Percentiles rank a stretch among this genome's conserved stretches.
Conservation (phyloP, 2,113 vertebrate genomes). For the Archocentrus centrarchus region DNA sequence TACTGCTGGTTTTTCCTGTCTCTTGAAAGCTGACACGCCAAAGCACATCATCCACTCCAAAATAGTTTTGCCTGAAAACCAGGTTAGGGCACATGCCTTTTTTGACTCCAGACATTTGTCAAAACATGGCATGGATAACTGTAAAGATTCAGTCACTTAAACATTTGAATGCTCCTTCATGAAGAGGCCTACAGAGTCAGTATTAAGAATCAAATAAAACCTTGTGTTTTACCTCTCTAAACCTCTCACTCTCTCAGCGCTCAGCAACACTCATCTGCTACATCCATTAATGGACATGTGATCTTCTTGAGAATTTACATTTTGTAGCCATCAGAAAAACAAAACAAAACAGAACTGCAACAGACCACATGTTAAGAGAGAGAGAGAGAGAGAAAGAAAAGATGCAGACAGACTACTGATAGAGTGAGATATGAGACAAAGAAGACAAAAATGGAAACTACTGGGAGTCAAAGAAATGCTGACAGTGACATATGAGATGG, state of each 20-base stretch:
- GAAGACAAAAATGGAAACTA: neutral
- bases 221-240: neutral
- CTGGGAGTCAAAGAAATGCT: neutral
- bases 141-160: neutral
- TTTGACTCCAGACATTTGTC: neutral
- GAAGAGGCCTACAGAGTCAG: neutral
- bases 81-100: neutral
- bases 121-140: neutral
- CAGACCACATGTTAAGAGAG: slow-evolving; percentile 6
- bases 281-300: slow-evolving; percentile 26
- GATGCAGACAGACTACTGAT: neutral
- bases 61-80: slow-evolving; percentile 4
- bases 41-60: neutral
- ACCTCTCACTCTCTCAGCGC: neutral
- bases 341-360: neutral
- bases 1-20: neutral
- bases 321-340: slow-evolving; percentile 6
- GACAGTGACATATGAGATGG: slow-evolving; percentile 27
- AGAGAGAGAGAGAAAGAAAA: neutral
- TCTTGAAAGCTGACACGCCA: neutral
- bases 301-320: slow-evolving; percentile 24
- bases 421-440: neutral
- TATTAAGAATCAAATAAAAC: slow-evolving; percentile 9
- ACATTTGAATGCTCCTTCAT: neutral
- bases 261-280: slow-evolving; percentile 27